phyloP scores from a whole-genome alignment of 2,797 vertebrate genomes.

The Melanotaenia trifasciata region DNA sequence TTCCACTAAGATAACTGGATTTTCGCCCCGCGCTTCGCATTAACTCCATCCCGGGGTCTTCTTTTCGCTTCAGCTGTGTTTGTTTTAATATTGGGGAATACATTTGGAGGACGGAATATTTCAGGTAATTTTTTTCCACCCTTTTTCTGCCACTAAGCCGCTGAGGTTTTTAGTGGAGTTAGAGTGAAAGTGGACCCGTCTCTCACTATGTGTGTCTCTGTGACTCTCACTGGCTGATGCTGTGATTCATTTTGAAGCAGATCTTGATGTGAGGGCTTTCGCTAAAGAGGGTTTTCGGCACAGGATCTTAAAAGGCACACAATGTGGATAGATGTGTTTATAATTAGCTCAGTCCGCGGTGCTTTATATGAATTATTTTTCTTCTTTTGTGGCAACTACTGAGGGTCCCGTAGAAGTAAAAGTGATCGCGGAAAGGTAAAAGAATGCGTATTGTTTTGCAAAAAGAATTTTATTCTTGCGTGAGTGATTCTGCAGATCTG shows the following conservation, averaged over 20 bases:
- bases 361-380: constrained; percentile 33
- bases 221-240: constrained; percentile 50
- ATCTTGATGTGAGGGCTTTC: constrained; percentile 61
- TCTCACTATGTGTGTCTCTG: constrained; percentile 16
- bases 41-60: constrained; percentile 17
- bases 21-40: constrained; percentile 49
- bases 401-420: constrained; percentile 72
- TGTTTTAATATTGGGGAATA: constrained; percentile 33
- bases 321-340: constrained; percentile 38
- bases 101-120: constrained; percentile 58
- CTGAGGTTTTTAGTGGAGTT: constrained; percentile 49
- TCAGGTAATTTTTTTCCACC: constrained; percentile 68
- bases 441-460: background rate
- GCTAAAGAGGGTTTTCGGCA: constrained; percentile 52
- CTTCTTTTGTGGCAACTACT: constrained; percentile 53
- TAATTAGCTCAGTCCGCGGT: constrained; percentile 15
- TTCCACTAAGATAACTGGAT: constrained; percentile 73
- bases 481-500: constrained; percentile 16
- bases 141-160: constrained; percentile 14
- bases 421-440: constrained; percentile 52
- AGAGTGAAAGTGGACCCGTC: constrained; percentile 54
- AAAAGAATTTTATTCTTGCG: constrained; percentile 7
- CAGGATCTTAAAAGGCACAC: constrained; percentile 34
- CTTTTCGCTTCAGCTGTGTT: constrained; percentile 13
- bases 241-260: constrained; percentile 76